phyloP scores from a whole-genome alignment of 2,797 vertebrate species.

The Hippopotamyrus pictus region DNA sequence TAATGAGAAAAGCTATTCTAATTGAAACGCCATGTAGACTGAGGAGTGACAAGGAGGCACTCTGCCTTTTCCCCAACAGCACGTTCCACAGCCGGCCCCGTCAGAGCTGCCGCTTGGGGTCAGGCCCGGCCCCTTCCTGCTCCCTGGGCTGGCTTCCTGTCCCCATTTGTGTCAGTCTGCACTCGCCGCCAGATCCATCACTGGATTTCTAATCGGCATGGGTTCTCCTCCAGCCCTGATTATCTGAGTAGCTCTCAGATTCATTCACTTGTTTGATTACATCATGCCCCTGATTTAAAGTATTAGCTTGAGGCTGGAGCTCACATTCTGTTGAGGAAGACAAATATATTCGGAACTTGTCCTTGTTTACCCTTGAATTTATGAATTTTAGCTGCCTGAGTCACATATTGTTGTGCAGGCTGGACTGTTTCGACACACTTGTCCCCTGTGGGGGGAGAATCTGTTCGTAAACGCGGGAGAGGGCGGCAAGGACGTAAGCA shows the following conservation, averaged over 20 bases:
- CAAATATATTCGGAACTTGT: not conserved
- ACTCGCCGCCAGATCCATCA: not conserved
- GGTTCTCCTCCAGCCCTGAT: not conserved
- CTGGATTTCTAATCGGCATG: not conserved
- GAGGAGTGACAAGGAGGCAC: not conserved
- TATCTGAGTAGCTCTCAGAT: not conserved
- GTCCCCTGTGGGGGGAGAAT: not conserved
- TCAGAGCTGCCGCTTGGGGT: not conserved
- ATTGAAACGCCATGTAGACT: not conserved
- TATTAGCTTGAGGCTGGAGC: not conserved
- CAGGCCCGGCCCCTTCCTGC: not conserved
- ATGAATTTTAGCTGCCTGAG: not conserved
- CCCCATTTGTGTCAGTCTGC: not conserved
- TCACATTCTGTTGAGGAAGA: not conserved
- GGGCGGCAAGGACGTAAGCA: not conserved
- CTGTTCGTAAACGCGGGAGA: constrained; percentile 8
- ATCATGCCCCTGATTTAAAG: not conserved
- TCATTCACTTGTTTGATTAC: not conserved
- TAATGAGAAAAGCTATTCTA: not conserved
- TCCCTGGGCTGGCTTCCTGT: not conserved
- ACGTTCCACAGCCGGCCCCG: not conserved
- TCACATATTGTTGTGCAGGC: not conserved
- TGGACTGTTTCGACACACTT: not conserved
- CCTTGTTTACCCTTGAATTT: constrained; percentile 1
- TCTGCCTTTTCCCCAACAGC: not conserved